Evolutionary conservation across 2,797 vertebrate genomes (phyloP).

Genomic region (Artibeus jamaicensis): DNA sequence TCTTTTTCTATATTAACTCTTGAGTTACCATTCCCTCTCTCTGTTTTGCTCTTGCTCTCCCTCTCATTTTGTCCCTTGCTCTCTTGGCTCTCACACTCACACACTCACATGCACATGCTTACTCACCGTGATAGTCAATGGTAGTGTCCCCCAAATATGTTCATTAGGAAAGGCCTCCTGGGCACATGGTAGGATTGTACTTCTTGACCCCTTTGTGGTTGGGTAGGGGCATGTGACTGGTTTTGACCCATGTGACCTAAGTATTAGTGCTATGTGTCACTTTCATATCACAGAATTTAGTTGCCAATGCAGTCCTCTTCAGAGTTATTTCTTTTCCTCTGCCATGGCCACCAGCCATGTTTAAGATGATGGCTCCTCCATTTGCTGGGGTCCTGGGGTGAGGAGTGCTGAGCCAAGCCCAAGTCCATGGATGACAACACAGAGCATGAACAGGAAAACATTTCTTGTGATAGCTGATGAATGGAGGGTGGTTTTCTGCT

Average conservation of each 20-base stretch:
- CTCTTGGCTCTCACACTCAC: background rate
- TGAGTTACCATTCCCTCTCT: background rate
- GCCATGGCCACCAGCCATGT: background rate
- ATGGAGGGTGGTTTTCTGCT: background rate
- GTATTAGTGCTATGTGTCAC: background rate
- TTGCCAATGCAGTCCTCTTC: background rate
- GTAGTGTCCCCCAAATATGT: background rate
- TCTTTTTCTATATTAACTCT: constrained; percentile 45
- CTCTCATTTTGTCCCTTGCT: background rate
- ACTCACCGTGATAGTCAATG: background rate
- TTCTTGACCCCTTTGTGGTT: background rate
- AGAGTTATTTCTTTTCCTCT: background rate
- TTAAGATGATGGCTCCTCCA: background rate
- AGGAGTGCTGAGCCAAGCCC: background rate
- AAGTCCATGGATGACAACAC: background rate
- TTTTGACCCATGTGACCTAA: background rate
- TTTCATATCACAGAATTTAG: background rate
- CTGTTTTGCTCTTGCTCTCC: background rate
- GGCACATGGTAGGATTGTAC: background rate
- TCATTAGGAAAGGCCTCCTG: background rate
- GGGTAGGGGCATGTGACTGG: background rate
- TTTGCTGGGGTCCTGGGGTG: background rate
- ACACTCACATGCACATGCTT: background rate
- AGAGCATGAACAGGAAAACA: background rate
- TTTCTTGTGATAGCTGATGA: background rate